Conservation (phyloP, 1,140 invertebrate genomes). For the Drosophila pectinifera region DNA sequence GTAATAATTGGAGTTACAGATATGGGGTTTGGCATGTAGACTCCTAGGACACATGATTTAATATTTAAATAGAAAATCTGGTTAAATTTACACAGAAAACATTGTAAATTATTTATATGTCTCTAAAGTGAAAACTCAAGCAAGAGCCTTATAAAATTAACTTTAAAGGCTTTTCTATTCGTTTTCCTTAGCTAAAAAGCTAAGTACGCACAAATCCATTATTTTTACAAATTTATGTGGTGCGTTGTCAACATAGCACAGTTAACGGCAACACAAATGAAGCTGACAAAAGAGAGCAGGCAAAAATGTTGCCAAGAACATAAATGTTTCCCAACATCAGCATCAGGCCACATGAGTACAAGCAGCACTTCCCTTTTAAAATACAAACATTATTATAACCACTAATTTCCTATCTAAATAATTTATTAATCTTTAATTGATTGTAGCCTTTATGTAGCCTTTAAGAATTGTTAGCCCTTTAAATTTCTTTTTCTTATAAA, state of each 20-base stretch:
- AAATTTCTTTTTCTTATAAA: not conserved
- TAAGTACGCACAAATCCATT: not conserved
- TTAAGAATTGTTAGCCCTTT: no score
- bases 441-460: no score
- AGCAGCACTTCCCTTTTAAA: not conserved
- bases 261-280: conserved; percentile 20
- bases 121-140: no score
- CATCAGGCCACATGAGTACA: not conserved
- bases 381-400: no score
- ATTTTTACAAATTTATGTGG: not conserved
- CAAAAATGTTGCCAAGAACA: conserved; percentile 35
- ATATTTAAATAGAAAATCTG: no score
- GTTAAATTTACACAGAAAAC: no score
- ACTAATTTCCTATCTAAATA: not conserved
- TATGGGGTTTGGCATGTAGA: not conserved
- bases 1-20: not conserved
- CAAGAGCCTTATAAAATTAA: no score
- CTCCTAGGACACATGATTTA: no score
- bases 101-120: no score
- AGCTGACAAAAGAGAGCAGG: conserved; percentile 8
- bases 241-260: conserved; percentile 29
- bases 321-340: not conserved
- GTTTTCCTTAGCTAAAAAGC: not conserved
- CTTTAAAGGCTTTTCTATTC: not conserved
- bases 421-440: no score